phyloP scores from a whole-genome alignment of 2,888 invertebrate species.

The Tenodera sinensis region DNA sequence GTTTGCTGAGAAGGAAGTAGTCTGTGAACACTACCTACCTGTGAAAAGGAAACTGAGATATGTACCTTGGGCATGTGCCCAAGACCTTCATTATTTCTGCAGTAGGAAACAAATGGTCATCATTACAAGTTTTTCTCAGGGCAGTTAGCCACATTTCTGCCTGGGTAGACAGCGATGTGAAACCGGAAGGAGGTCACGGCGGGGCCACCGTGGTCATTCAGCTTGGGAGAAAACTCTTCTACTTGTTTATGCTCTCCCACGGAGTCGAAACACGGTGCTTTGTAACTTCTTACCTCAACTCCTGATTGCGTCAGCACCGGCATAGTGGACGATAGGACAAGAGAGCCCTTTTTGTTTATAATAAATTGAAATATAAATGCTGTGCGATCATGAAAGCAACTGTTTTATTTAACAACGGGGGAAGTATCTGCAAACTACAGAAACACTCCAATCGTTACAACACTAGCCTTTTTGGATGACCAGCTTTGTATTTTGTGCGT shows the following conservation, averaged over 20 bases:
- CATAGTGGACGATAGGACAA: too few species aligned
- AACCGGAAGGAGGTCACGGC: constrained; percentile 7
- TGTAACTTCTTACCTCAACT: background rate
- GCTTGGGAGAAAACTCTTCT: background rate
- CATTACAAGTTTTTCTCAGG: background rate
- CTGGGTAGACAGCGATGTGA: background rate
- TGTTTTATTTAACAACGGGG: too few species aligned
- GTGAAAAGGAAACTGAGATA: background rate
- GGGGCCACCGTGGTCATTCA: background rate
- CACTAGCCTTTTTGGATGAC: too few species aligned
- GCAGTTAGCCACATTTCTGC: background rate
- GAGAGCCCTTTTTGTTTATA: too few species aligned
- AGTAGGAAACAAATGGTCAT: background rate
- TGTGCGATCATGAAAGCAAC: too few species aligned
- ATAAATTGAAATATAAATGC: too few species aligned
- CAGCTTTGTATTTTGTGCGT: too few species aligned
- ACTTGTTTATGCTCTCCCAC: background rate
- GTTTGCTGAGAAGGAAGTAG: too few species aligned
- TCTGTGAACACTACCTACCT: too few species aligned
- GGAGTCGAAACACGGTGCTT: background rate
- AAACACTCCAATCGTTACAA: too few species aligned
- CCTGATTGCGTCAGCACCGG: background rate
- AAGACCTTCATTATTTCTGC: background rate
- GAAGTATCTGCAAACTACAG: too few species aligned
- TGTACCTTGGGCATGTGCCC: background rate